Evolutionary conservation across 1,140 invertebrate species (phyloP).

Genomic region (Solenopsis invicta): DNA sequence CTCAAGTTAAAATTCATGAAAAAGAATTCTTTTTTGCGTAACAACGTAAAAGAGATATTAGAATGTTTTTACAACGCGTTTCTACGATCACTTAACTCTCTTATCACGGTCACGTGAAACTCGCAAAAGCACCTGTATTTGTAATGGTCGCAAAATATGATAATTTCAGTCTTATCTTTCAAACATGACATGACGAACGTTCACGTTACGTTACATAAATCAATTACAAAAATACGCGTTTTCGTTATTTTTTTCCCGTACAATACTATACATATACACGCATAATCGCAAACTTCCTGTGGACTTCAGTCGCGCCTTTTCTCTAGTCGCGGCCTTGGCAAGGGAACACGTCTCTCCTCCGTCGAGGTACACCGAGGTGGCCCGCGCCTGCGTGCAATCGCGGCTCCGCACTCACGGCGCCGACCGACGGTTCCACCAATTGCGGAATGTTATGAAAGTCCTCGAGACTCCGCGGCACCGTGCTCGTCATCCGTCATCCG

Average conservation of each 20-base stretch:
- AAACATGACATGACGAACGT: neutral
- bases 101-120: neutral
- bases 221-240: neutral
- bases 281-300: neutral
- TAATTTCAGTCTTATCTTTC: neutral
- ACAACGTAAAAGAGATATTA: neutral
- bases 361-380: neutral
- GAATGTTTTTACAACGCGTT: neutral
- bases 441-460: slow-evolving; percentile 65
- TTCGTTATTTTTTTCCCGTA: neutral
- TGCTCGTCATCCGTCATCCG: neutral
- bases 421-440: neutral
- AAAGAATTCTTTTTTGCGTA: neutral
- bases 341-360: neutral
- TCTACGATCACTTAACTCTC: neutral
- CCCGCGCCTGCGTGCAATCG: neutral
- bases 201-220: neutral
- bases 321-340: neutral
- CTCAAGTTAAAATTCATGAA: neutral
- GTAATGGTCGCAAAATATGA: neutral
- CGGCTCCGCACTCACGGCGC: too few species aligned
- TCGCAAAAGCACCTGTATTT: neutral
- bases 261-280: neutral
- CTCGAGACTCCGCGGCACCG: neutral
- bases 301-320: neutral